These are phyloP conservation scores for Dryas iulia DNA, from an alignment of 1,140 invertebrate species.

Conservation along the genomic window DNA sequence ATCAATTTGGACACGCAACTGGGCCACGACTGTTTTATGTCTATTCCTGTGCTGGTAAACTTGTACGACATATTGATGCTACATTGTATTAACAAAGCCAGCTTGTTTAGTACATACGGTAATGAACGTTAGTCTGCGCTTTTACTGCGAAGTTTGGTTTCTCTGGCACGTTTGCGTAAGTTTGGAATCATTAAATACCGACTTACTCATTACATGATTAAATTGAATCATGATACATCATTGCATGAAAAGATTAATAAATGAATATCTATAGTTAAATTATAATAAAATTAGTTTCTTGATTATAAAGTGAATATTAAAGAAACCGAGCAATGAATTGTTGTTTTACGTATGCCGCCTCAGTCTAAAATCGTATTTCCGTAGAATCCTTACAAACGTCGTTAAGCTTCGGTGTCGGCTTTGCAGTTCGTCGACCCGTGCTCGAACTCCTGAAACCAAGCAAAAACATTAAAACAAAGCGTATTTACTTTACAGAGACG, in stretches of 20 bases:
- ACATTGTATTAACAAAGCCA: slow-evolving; percentile 60
- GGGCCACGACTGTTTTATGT: slow-evolving; percentile 60
- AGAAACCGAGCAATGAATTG: slow-evolving; percentile 8
- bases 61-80: slow-evolving; percentile 58
- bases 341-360: slow-evolving; percentile 10
- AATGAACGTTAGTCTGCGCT: slow-evolving; percentile 46
- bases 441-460: slow-evolving; percentile 63
- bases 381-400: slow-evolving; percentile 78
- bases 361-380: slow-evolving; percentile 78
- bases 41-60: slow-evolving; percentile 63
- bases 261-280: not conserved
- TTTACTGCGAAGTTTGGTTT: slow-evolving; percentile 42
- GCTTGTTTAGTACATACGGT: slow-evolving; percentile 41
- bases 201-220: slow-evolving; percentile 42
- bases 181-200: slow-evolving; percentile 46
- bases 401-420: slow-evolving; percentile 74
- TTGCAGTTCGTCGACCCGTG: slow-evolving; percentile 73
- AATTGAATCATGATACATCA: slow-evolving; percentile 7
- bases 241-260: not conserved
- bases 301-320: not conserved
- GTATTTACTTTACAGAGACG: slow-evolving; percentile 49
- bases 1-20: slow-evolving; percentile 52
- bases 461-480: slow-evolving; percentile 64
- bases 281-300: not conserved
- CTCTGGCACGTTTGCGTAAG: slow-evolving; percentile 43